phyloP scores from a whole-genome alignment of 2,797 vertebrate species.

The Chelon auratus region DNA sequence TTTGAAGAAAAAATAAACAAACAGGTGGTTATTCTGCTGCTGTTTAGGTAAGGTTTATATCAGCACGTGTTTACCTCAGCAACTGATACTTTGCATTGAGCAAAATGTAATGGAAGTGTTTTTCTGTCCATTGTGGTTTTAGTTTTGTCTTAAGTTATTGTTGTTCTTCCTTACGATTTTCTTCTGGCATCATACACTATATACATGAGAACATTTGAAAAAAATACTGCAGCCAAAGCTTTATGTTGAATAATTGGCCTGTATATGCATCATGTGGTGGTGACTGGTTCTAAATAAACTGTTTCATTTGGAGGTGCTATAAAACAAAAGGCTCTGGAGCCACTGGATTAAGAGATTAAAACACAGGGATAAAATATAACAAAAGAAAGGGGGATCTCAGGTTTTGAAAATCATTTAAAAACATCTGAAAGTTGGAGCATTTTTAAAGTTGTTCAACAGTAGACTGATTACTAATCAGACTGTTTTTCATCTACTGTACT shows the following conservation, averaged over 20 bases:
- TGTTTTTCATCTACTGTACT: neutral
- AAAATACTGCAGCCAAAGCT: too few species aligned
- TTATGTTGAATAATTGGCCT: too few species aligned
- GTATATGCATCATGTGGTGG: too few species aligned
- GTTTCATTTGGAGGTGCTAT: neutral
- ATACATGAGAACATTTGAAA: too few species aligned
- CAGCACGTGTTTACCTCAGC: too few species aligned
- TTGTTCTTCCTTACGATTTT: too few species aligned
- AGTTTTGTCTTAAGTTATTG: too few species aligned
- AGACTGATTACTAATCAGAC: neutral
- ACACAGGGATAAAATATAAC: neutral
- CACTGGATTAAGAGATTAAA: neutral
- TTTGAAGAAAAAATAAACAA: neutral
- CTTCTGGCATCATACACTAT: too few species aligned
- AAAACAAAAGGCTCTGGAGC: neutral
- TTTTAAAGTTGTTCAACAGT: neutral
- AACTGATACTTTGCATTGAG: too few species aligned
- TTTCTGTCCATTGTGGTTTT: too few species aligned
- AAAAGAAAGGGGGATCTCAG: neutral
- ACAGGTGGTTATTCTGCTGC: slow-evolving; percentile 21
- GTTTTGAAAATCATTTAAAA: neutral
- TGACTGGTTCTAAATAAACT: too few species aligned
- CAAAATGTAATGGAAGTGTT: too few species aligned
- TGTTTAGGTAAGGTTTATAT: neutral
- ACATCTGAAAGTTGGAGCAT: neutral